Conservation (phyloP, 2,797 vertebrate genomes). For the Phataginus tetradactyla region DNA sequence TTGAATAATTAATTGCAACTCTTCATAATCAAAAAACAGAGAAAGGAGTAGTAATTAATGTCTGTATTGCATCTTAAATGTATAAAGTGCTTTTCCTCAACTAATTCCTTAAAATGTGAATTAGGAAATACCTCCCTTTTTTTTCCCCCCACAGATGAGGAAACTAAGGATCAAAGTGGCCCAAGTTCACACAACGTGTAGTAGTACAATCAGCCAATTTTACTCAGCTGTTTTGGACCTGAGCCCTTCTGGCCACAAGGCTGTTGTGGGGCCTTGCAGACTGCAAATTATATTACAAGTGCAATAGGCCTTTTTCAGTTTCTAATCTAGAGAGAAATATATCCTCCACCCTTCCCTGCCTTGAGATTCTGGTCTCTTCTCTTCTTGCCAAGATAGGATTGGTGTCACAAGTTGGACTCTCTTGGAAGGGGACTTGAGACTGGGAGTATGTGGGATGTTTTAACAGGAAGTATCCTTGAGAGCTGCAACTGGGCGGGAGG, state of each 20-base stretch:
- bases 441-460: not conserved
- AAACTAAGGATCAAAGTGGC: not conserved
- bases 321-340: not conserved
- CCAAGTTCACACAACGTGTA: not conserved
- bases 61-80: not conserved
- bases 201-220: not conserved
- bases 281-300: not conserved
- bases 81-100: not conserved
- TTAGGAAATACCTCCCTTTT: not conserved
- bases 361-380: not conserved
- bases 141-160: not conserved
- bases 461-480: not conserved
- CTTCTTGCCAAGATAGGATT: not conserved
- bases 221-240: not conserved
- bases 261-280: not conserved
- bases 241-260: not conserved
- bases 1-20: not conserved
- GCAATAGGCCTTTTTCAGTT: not conserved
- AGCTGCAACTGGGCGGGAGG: not conserved
- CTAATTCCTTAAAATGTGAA: conserved; percentile 23
- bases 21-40: not conserved
- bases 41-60: not conserved
- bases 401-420: not conserved
- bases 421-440: not conserved
- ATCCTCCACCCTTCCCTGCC: not conserved